Base-by-base conservation (phyloP, 2,888 invertebrate genomes). In the Heliconius sara region DNA sequence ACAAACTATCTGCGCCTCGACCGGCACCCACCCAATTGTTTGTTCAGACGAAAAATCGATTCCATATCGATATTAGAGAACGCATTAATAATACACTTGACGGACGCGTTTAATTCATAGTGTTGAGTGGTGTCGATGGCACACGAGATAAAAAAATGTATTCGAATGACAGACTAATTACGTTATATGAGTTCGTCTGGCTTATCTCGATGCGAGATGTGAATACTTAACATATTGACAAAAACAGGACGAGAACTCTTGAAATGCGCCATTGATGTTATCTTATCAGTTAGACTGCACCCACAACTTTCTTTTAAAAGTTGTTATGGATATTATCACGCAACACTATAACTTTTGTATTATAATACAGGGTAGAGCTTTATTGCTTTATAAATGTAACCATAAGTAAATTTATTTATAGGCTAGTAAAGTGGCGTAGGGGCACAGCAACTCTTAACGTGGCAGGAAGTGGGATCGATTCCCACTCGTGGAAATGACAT, bases 161-260 rank as follows among this genome's bases (percentile, higher is more conserved):
- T 86, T 85, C 85, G 85, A 88, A 87, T 89, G 91, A 90, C 90
- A 91, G 89, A 89, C 88, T 91, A 90, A 91, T 91, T 89, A 88
- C 85, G 85, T 85, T 83, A 84, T 84, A 83, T 85, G 82, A 84
- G 80, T 81, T 77, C 78, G 81, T 72, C 60, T 25, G 65, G 72
- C 80, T 84, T 85, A 85, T 85, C 85, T 83, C 74, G 80, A 81
- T 79, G 75, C 80, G 77, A 77, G 81, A 81, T 80, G 83, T 74
- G 78, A 83, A 82, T 78, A 78, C 77, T 82, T 82, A 82, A 77
- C 70, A 70, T 79, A 84, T 83, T 82, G 80, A 83, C 80, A 82
- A 84, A 83, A 83, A 83, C 79, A 72, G 79, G 77, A 71, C 78
- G 30, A 80, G 78, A 30, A 76, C 76, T 80, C 79, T 80, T 76